Base-by-base conservation (phyloP, 2,888 invertebrate species). In the Dynastes tityus region DNA sequence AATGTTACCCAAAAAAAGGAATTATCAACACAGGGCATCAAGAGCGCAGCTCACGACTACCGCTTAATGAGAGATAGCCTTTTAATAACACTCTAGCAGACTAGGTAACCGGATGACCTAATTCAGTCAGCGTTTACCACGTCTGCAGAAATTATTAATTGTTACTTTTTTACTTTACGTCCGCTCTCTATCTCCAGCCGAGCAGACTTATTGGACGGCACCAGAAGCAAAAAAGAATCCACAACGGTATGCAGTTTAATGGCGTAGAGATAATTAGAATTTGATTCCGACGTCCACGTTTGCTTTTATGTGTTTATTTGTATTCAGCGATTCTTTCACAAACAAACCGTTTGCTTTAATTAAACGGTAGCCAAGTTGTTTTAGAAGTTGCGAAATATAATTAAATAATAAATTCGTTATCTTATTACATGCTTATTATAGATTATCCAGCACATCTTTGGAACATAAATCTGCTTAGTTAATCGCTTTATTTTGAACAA, bases 71-170 rank as follows among this genome's bases (percentile, higher is more conserved):
- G 16, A 55, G 55, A 55, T 55, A 4, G 55, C 9, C 55, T 16
- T 55, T 22, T 55, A 22, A 8, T 1, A 55, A 32, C 32, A 4
- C 32, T 32, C 55, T 55, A 55, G 22, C 22, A 8, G 55, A 55
- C 55, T 45, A 45, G 16, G 55, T 55, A 63, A 63, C 63, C 63
- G 29, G 63, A 11, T 63, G 63, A 63, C 63, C 63, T 63, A 63
- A 63, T 63, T 63, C 63, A 13, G 63, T 63, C 63, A 32, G 32
- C 27, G 63, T 63, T 63, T 63, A 32, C 29, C 63, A 32, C 29
- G 63, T 32, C 32, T 13, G 63, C 29, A 63, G 63, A 63, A 63
- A 63, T 32, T 32, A 63, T 63, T 63, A 63, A 63, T 63, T 63
- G 63, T 32, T 63, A 63, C 63, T 63, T 63, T 63, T 32, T 32